Evolutionary conservation across 2,797 vertebrate species (phyloP).

Genomic region (Gallinago solitaria): DNA sequence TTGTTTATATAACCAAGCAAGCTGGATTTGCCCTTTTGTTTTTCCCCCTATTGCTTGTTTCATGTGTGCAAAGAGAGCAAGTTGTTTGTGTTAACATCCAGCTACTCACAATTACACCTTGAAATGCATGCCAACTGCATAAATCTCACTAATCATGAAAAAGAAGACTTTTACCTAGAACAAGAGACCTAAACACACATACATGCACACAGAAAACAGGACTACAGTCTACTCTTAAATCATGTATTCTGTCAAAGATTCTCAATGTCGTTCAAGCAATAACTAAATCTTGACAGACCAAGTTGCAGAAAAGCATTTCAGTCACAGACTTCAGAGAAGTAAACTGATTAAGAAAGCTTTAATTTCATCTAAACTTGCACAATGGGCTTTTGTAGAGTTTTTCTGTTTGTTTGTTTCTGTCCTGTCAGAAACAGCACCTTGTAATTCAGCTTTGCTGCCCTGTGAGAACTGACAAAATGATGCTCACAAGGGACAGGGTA

Average conservation of each 20-base stretch:
- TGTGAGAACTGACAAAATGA: not conserved
- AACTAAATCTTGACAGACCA: not conserved
- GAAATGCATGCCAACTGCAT: not conserved
- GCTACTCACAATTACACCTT: not conserved
- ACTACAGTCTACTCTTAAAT: not conserved
- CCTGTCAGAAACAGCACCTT: not conserved
- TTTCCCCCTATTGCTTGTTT: not conserved
- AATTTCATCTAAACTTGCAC: not conserved
- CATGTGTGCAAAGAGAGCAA: not conserved
- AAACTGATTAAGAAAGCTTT: not conserved
- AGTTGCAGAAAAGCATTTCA: not conserved
- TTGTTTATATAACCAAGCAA: slow-evolving; percentile 29
- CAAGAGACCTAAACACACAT: not conserved
- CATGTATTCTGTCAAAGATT: not conserved
- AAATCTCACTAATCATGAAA: not conserved
- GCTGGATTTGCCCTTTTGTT: not conserved
- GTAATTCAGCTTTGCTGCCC: not conserved
- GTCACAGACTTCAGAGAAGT: not conserved
- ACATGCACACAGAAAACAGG: not conserved
- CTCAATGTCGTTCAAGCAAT: not conserved
- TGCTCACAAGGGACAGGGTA: not conserved
- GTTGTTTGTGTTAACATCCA: slow-evolving; percentile 39
- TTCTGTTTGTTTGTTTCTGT: not conserved
- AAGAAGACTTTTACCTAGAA: not conserved
- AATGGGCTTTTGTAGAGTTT: not conserved